Evolutionary conservation across 2,797 vertebrate genomes (phyloP), one percentile per base, ranked within the genome.

Genomic region (Muscicapa comitata): DNA sequence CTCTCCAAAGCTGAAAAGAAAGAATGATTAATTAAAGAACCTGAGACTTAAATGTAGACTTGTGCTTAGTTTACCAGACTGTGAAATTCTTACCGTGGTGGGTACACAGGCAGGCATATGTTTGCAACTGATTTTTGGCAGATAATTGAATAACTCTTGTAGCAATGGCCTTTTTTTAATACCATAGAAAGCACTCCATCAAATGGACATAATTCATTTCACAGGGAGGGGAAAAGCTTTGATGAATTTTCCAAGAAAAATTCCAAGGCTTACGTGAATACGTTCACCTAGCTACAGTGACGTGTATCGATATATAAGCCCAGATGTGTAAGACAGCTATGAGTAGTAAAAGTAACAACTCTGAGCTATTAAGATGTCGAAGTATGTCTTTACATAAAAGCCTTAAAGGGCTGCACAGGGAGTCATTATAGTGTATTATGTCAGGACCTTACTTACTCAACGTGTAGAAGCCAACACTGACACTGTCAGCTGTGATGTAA

Each of bases 291-390:
- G 84, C 93, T 93, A 85, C 95, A 35, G 66, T 13, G 31, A 76
- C 19, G 5, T 72, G 93, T 73, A 92, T 93, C 23, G 23, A 95
- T 88, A 77, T 72, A 95, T 95, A 86, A 93, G 81, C 58, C 82
- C 8, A 10, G 90, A 88, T 57, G 90, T 65, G 74, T 94, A 96
- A 93, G 81, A 96, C 95, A 96, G 83, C 86, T 92, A 87, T 43
- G 88, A 91, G 79, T 1, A 84, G 92, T 93, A 96, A 95, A 96
- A 94, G 86, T 97, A 97, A 94, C 95, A 95, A 70, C 95, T 96
- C 86, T 82, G 85, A 97, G 63, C 63, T 87, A 75, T 88, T 90
- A 95, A 94, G 92, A 85, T 0, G 3, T 96, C 91, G 95, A 96
- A 95, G 77, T 85, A 62, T 82, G 58, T 94, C 92, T 96, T 96